phyloP scores from a whole-genome alignment of 2,113 vertebrate species.

The Tragelaphus buxtoni region DNA sequence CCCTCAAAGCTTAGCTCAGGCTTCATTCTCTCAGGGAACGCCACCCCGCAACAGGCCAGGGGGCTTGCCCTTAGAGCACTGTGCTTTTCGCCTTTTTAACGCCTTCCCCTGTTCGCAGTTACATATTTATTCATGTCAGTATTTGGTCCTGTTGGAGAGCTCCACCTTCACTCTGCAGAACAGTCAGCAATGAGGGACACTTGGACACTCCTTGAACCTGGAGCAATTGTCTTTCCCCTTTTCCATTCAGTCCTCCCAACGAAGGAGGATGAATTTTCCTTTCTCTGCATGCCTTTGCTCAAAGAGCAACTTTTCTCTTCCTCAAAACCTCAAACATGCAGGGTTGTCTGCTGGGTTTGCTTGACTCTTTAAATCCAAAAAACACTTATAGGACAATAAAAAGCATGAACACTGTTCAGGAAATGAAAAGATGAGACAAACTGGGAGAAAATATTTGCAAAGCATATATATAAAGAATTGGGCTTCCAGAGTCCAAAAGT shows the following conservation, averaged over 20 bases:
- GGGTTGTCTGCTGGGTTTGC: not conserved
- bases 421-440: not conserved
- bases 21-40: not conserved
- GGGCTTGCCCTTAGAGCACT: not conserved
- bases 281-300: not conserved
- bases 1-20: not conserved
- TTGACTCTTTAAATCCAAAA: not conserved
- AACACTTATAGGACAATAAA: not conserved
- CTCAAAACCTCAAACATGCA: not conserved
- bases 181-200: not conserved
- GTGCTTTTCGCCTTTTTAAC: not conserved
- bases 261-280: not conserved
- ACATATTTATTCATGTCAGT: not conserved
- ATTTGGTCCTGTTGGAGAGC: not conserved
- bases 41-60: not conserved
- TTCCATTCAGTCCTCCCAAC: not conserved
- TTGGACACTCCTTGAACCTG: not conserved
- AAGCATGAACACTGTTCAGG: not conserved
- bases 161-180: not conserved
- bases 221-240: not conserved
- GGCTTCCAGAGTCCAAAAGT: too few relatives aligned
- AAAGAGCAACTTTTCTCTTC: not conserved
- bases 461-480: not conserved
- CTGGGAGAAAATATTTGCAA: not conserved
- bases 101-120: not conserved